Conservation (phyloP, 2,888 invertebrate species). For the Endotricha flammealis region DNA sequence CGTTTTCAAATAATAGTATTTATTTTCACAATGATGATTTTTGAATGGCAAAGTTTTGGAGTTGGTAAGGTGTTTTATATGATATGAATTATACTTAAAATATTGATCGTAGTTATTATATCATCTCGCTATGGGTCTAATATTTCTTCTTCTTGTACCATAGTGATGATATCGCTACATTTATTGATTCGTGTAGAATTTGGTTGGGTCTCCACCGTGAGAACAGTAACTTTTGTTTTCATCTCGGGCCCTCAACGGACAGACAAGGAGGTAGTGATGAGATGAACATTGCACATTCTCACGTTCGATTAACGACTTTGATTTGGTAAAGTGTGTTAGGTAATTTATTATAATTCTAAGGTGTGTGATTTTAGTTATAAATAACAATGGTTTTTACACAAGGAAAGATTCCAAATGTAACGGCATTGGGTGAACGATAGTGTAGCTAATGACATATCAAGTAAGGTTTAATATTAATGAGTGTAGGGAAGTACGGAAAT, state of each 20-base stretch:
- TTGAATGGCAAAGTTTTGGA: slow-evolving; percentile 53
- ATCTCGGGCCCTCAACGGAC: slow-evolving; percentile 20
- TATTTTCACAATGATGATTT: slow-evolving; percentile 65
- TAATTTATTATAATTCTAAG: slow-evolving; percentile 56
- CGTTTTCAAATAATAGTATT: slow-evolving; percentile 73
- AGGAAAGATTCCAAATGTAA: slow-evolving; percentile 75
- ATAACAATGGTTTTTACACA: slow-evolving; percentile 48
- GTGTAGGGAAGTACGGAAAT: slow-evolving; percentile 34
- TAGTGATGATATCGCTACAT: slow-evolving; percentile 39
- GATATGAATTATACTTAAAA: slow-evolving; percentile 56
- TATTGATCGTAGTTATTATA: slow-evolving; percentile 50
- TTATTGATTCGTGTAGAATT: slow-evolving; percentile 21
- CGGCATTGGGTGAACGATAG: slow-evolving; percentile 47
- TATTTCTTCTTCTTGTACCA: slow-evolving; percentile 46
- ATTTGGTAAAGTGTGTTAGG: slow-evolving; percentile 53
- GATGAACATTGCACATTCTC: slow-evolving; percentile 12
- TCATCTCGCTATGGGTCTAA: slow-evolving; percentile 40
- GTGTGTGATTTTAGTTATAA: slow-evolving; percentile 70
- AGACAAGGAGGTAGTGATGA: slow-evolving; percentile 9
- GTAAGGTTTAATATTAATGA: slow-evolving; percentile 63
- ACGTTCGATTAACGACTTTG: slow-evolving; percentile 19
- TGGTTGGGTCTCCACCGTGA: slow-evolving; percentile 14
- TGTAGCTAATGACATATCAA: slow-evolving; percentile 75
- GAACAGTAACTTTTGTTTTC: slow-evolving; percentile 10
- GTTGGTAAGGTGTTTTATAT: slow-evolving; percentile 60